Evolutionary conservation across 2,113 vertebrate species (phyloP), one percentile per base, ranked within the genome.

Genomic region (Megalops atlanticus): DNA sequence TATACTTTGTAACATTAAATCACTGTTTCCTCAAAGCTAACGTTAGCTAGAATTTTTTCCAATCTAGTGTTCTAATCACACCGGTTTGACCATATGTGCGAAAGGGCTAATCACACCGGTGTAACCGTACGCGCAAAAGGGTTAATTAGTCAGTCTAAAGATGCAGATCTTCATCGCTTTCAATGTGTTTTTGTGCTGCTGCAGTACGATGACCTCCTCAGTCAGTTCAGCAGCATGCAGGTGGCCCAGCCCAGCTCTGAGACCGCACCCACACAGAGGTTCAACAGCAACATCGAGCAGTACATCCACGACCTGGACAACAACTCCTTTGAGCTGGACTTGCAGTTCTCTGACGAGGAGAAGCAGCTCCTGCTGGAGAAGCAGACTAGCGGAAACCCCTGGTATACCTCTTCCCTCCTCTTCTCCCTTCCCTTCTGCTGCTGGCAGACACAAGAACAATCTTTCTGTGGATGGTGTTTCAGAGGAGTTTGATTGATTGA

Each of bases 211-310:
- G 98, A 99, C 90, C 98, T 99, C 84, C 94, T 99, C 91, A 99
- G 98, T 93, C 97, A 99, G 89, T 99, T 99, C 88, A 98, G 97
- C 91, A 97, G 96, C 88, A 97, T 99, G 97, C 97, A 99, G 90
- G 96, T 99, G 90, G 96, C 96, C 36, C 94, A 95, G 18, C 96
- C 97, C 1, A 95, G 94, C 81, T 96, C 96, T 6, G 97, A 96
- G 40, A 86, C 92, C 0, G 89, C 91, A 40, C 93, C 88, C 4
- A 92, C 95, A 0, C 96, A 94, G 82, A 91, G 92, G 64, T 96
- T 95, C 1, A 96, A 96, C 92, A 98, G 96, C 91, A 99, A 96
- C 89, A 97, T 99, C 27, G 97, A 99, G 85, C 98, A 99, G 91
- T 99, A 99, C 86, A 98, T 99, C 91, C 98, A 99, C 1, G 97